A percentile compares a stretch with the other conserved stretches of the same genome.
Conservation (phyloP, 2,888 invertebrate species). For the Odontothrips loti region DNA sequence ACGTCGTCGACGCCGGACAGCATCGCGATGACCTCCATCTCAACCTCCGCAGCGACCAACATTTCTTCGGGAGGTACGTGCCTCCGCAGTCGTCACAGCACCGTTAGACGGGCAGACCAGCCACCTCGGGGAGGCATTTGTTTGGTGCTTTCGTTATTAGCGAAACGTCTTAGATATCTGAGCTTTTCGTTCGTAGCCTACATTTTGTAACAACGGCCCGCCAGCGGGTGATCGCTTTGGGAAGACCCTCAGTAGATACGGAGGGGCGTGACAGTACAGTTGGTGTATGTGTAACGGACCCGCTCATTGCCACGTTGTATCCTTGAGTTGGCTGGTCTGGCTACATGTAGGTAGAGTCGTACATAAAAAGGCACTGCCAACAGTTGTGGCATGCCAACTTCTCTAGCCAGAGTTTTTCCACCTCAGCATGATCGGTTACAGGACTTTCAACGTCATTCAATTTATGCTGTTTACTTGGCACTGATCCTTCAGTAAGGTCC, state of each 20-base stretch:
- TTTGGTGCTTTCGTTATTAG: background rate
- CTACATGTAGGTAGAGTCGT: constrained; percentile 22
- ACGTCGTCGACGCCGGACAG: background rate
- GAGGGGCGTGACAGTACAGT: too few species aligned
- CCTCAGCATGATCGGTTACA: constrained; percentile 34
- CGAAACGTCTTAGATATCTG: background rate
- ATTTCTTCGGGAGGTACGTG: constrained; percentile 14
- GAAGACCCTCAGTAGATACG: too few species aligned
- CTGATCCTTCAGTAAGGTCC: too few species aligned
- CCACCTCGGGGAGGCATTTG: background rate
- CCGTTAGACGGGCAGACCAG: constrained; percentile 16
- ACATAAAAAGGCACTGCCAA: background rate
- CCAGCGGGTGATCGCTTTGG: too few species aligned
- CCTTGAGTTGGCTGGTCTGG: constrained; percentile 16
- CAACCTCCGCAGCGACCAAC: background rate
- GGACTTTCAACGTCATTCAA: constrained; percentile 8
- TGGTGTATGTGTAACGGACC: too few species aligned
- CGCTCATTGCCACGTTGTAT: background rate
- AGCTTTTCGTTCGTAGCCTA: background rate
- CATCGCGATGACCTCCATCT: background rate
- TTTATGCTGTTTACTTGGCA: background rate
- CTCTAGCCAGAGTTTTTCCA: constrained; percentile 38
- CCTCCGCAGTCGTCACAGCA: constrained; percentile 10
- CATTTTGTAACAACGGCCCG: too few species aligned
- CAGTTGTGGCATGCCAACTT: background rate